Evolutionary conservation across 2,113 vertebrate species (phyloP).

Genomic region (Maylandia zebra): DNA sequence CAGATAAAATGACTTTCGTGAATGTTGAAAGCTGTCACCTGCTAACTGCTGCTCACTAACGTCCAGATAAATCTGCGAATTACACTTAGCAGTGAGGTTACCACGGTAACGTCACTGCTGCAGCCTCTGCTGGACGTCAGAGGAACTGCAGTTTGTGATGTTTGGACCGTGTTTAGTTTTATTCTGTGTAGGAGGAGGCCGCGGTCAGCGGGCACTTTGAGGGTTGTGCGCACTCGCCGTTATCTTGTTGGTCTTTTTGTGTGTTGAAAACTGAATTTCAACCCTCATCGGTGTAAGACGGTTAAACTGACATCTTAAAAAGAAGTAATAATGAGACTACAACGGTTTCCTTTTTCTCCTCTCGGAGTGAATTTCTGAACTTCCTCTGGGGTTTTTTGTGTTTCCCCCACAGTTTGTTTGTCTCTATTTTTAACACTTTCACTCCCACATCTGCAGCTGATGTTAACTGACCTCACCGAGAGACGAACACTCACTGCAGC

Average conservation of each 20-base stretch:
- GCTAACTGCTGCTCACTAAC: neutral
- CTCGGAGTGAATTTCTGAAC: neutral
- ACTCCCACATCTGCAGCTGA: neutral
- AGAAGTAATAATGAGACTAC: neutral
- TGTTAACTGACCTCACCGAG: neutral
- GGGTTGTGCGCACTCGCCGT: neutral
- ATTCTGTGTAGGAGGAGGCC: neutral
- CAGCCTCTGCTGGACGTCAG: neutral
- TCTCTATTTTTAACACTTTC: slow-evolving; percentile 1
- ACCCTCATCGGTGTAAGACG: accelerated
- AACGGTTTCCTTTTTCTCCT: neutral
- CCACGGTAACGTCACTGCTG: accelerated
- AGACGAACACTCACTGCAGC: neutral
- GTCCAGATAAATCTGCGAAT: neutral
- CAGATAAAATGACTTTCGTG: neutral
- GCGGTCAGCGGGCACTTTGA: neutral
- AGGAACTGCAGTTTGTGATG: neutral
- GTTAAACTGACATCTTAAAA: neutral
- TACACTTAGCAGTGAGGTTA: neutral
- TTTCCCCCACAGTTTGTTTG: neutral
- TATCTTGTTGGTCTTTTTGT: neutral
- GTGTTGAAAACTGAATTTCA: neutral
- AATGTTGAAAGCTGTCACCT: neutral
- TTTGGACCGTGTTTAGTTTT: accelerated
- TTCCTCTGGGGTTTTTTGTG: neutral